phyloP scores from a whole-genome alignment of 2,888 invertebrate genomes.

The Drosophila melanosoma region DNA sequence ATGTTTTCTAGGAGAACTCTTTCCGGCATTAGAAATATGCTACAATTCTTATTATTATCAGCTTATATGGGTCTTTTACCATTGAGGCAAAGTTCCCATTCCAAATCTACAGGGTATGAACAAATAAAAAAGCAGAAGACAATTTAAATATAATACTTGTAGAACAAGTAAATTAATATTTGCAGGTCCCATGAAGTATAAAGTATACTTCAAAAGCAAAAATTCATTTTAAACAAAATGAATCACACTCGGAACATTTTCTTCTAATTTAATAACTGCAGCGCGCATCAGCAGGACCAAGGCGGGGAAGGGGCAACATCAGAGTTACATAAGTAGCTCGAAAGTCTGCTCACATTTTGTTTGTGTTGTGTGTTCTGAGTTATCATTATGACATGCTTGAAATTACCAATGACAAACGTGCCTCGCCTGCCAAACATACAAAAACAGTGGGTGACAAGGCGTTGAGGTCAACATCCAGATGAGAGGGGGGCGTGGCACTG shows the following conservation, averaged over 20 bases:
- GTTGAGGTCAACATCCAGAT: conserved; percentile 46
- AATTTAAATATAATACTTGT: conserved; percentile 24
- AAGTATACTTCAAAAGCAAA: conserved; percentile 5
- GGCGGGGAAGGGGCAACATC: conserved; percentile 1
- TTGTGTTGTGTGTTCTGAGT: conserved; percentile 67
- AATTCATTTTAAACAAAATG: conserved; percentile 14
- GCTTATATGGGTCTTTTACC: not conserved
- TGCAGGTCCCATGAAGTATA: not conserved
- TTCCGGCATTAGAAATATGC: not conserved
- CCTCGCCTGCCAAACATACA: conserved; percentile 57
- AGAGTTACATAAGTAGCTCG: conserved; percentile 3
- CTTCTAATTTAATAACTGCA: conserved; percentile 65
- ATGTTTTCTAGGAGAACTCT: not conserved
- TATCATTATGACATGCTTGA: conserved; percentile 81
- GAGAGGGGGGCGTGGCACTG: conserved; percentile 35
- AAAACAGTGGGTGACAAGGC: not conserved
- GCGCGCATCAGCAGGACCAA: not conserved
- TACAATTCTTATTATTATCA: not conserved
- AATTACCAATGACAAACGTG: conserved; percentile 81
- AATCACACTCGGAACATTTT: conserved; percentile 47
- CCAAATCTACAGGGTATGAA: conserved; percentile 2
- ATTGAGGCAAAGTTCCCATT: not conserved
- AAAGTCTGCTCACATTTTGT: conserved; percentile 13
- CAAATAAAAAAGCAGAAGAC: conserved; percentile 6
- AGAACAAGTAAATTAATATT: not conserved